Conservation (phyloP, 2,113 vertebrate genomes). For the Sander lucioperca region DNA sequence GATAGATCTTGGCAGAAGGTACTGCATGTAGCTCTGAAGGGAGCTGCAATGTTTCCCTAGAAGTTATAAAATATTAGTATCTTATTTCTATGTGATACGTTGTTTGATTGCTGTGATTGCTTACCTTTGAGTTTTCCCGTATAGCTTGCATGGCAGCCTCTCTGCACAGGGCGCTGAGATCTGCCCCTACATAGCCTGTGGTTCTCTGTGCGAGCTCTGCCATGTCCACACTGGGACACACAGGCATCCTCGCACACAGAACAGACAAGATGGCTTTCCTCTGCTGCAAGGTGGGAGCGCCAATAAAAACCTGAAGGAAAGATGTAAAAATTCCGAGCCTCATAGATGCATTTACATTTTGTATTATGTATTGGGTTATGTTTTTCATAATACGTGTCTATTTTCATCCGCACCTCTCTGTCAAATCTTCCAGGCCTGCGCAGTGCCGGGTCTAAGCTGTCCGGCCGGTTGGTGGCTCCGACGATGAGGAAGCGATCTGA, state of each 20-base stretch:
- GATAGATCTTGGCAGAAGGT: not conserved
- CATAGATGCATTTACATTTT: not conserved
- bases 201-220: conserved; percentile 89
- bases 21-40: not conserved
- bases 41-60: not conserved
- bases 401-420: conserved; percentile 87
- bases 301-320: conserved; percentile 88
- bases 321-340: not conserved
- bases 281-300: conserved; percentile 89
- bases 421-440: conserved; percentile 95
- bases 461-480: conserved; percentile 91
- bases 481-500: conserved; percentile 86
- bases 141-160: conserved; percentile 92
- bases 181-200: conserved; percentile 93
- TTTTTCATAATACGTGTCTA: not conserved
- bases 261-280: conserved; percentile 89
- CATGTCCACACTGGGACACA: conserved; percentile 82
- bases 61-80: not conserved
- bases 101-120: not conserved
- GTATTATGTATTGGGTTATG: not conserved
- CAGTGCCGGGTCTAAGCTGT: conserved; percentile 91
- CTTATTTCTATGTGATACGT: not conserved
- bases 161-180: conserved; percentile 92
- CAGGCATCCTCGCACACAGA: conserved; percentile 87
- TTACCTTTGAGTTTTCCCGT: conserved; percentile 86